Conservation (phyloP, 2,888 invertebrate genomes). For the Halictus ligatus region DNA sequence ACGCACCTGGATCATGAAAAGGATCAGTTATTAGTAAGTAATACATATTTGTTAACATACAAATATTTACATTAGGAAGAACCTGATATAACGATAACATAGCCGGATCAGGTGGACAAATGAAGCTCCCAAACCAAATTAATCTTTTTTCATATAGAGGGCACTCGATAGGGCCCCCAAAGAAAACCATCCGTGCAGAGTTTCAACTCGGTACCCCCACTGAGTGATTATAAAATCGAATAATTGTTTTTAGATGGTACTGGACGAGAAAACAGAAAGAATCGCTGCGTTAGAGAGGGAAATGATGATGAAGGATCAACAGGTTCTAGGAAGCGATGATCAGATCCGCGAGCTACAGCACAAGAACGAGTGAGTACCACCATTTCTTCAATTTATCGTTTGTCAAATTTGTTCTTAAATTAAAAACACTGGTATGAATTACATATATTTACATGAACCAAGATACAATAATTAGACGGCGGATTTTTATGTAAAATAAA, state of each 20-base stretch:
- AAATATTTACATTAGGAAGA: background rate
- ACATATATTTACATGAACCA: constrained; percentile 33
- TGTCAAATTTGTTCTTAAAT: background rate
- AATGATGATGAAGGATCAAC: constrained; percentile 86
- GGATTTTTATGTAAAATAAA: background rate
- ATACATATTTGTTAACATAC: background rate
- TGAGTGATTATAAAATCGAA: background rate
- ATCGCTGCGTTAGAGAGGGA: constrained; percentile 88
- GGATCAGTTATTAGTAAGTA: constrained; percentile 87
- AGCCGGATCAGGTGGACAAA: no score
- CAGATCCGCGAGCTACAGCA: constrained; percentile 78
- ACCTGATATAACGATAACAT: no score
- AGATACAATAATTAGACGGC: background rate
- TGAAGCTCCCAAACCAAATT: no score
- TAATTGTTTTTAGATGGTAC: constrained; percentile 85
- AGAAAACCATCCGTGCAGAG: no score
- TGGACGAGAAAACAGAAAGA: constrained; percentile 91
- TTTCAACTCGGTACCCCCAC: no score
- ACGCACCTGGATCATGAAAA: constrained; percentile 90
- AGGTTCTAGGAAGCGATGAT: constrained; percentile 72
- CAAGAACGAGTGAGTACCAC: constrained; percentile 81
- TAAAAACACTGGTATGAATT: constrained; percentile 6
- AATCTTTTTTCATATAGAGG: no score
- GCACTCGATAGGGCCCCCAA: no score
- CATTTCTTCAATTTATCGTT: constrained; percentile 4